Conservation (phyloP, 2,113 vertebrate genomes). For the Thunnus maccoyii region DNA sequence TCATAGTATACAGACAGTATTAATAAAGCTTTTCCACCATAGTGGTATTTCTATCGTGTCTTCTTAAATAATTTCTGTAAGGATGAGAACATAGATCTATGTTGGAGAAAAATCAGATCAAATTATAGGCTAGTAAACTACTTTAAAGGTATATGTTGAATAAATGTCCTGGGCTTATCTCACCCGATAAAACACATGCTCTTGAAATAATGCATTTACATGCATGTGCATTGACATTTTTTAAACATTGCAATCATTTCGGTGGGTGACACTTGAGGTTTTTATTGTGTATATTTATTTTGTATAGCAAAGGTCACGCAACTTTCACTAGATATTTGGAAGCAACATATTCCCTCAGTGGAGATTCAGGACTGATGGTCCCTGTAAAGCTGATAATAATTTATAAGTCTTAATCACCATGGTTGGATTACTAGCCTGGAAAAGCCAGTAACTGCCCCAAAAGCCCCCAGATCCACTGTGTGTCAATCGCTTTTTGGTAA, state of each 20-base stretch:
- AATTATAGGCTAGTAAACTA: not conserved
- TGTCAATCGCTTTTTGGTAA: not conserved
- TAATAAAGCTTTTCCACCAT: not conserved
- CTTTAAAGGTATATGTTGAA: not conserved
- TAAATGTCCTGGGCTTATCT: not conserved
- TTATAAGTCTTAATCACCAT: not conserved
- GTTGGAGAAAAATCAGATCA: too few species aligned
- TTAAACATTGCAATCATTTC: too few species aligned
- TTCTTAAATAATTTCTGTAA: not conserved
- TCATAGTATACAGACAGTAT: too few species aligned
- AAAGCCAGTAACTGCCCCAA: not conserved
- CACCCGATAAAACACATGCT: not conserved
- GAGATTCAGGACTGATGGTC: not conserved
- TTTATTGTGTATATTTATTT: not conserved
- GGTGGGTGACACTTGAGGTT: too few species aligned
- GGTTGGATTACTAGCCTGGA: not conserved
- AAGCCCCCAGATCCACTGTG: not conserved
- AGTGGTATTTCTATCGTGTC: not conserved
- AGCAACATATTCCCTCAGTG: too few species aligned
- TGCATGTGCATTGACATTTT: too few species aligned
- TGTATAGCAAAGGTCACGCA: too few species aligned
- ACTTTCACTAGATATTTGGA: too few species aligned
- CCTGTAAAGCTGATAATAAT: not conserved
- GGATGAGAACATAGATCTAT: too few species aligned
- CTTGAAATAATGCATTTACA: not conserved